Base-by-base conservation (phyloP, 1,140 invertebrate species). In the Pachyrhynchus sulphureomaculatus region DNA sequence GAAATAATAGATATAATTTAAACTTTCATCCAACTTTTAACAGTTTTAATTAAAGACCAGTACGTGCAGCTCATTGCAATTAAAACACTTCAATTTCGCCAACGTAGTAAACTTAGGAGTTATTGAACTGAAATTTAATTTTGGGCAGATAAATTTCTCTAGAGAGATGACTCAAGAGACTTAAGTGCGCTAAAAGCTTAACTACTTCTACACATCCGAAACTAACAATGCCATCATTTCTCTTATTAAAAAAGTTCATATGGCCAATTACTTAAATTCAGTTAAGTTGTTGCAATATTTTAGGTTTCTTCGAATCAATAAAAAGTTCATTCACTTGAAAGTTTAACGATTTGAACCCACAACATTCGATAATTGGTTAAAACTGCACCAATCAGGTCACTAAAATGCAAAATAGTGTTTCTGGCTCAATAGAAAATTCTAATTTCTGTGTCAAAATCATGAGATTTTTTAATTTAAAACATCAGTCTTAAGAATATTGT, bases 261-360 rank as follows among this genome's bases (percentile, higher is more conserved):
- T 66, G 66, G 59, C 64, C 54, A 52, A 66, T 65, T 63, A 57
- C 44, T 65, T 62, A 62, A 65, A 65, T 66, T 68, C 60, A 61
- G 60, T 66, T 60, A 42, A 49, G 55, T 58, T 58, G 36, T 33
- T 68, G 67, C 64, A 68, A 64, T 62, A 56, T 65, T 58, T 58
- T 58, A 33, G 10, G 45, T 48, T 58, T 58, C 34, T 37, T 18
- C 47, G 37, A 52, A 41, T 42, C 33, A 62, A 64, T 64, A 67
- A 66, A 68, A 67, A 66, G 62, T 68, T 66, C 61, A 53, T 66
- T 64, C 61, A 58, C 65, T 53, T 45, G 32, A 59, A 59, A 63
- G 57, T 58, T 68, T 58, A 66, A 64, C 58, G 64, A 47, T 57
- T 62, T 52, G 44, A 33, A 48, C 49, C 37, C 39, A 66, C 48